Conservation (phyloP, 1,140 invertebrate genomes). For the Tetranychus cinnabarinus region DNA sequence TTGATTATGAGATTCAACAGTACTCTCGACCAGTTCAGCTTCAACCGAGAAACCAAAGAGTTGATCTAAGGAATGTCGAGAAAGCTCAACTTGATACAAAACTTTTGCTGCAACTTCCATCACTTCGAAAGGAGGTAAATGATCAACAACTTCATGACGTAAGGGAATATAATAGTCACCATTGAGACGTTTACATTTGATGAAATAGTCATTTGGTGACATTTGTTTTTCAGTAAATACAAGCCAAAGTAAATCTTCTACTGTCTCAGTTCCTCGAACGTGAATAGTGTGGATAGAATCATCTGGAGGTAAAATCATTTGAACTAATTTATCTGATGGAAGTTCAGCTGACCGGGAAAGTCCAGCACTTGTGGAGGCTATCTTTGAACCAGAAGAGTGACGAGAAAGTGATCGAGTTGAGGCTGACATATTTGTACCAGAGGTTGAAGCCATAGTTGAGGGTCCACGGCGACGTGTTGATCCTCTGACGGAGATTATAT, state of each 20-base stretch:
- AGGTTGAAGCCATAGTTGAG: background rate
- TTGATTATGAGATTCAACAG: slow-evolving; percentile 42
- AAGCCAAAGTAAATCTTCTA: slow-evolving; percentile 75
- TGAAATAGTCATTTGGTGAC: slow-evolving; percentile 81
- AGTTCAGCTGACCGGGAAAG: background rate
- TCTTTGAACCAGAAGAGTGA: background rate
- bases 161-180: slow-evolving; percentile 86
- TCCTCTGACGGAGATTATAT: slow-evolving; percentile 63
- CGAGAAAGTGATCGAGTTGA: background rate
- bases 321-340: background rate
- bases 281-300: background rate
- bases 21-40: slow-evolving; percentile 83
- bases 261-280: slow-evolving; percentile 27
- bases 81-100: slow-evolving; percentile 81
- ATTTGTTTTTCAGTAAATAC: slow-evolving; percentile 71
- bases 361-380: background rate
- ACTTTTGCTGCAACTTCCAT: slow-evolving; percentile 43
- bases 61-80: slow-evolving; percentile 59
- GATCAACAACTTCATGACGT: slow-evolving; percentile 65
- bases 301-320: background rate
- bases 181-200: slow-evolving; percentile 73
- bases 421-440: background rate
- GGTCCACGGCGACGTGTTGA: slow-evolving; percentile 42
- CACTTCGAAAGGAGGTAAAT: background rate
- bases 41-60: slow-evolving; percentile 96